Conservation (phyloP, 2,113 vertebrate genomes). For the Laticauda laticaudata region DNA sequence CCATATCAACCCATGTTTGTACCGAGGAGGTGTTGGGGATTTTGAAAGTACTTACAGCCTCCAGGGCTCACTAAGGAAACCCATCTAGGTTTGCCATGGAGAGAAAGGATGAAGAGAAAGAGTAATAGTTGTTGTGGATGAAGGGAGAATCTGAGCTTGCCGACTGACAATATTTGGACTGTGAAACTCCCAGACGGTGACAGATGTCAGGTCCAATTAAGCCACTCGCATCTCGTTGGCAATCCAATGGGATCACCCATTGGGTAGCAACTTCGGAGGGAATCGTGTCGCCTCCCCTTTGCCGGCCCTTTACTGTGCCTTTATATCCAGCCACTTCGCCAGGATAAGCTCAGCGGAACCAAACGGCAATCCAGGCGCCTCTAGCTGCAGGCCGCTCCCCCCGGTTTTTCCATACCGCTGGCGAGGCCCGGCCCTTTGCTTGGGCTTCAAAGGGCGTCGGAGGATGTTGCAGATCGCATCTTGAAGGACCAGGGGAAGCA, state of each 20-base stretch:
- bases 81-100: neutral
- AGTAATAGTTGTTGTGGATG: slow-evolving; percentile 11
- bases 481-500: neutral
- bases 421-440: slow-evolving; percentile 51
- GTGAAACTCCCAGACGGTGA: slow-evolving; percentile 81
- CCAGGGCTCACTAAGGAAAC: neutral
- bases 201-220: slow-evolving; percentile 84
- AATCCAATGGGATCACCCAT: slow-evolving; percentile 79
- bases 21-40: neutral
- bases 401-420: slow-evolving; percentile 36
- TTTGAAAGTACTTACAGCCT: neutral
- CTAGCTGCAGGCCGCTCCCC: slow-evolving; percentile 50
- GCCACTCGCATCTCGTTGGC: slow-evolving; percentile 75
- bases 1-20: neutral
- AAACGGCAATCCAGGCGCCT: slow-evolving; percentile 58
- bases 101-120: neutral
- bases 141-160: slow-evolving; percentile 71
- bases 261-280: slow-evolving; percentile 78
- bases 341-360: slow-evolving; percentile 69
- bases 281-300: slow-evolving; percentile 69
- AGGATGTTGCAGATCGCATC: neutral
- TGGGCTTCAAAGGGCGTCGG: neutral
- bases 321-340: slow-evolving; percentile 74
- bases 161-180: slow-evolving; percentile 77
- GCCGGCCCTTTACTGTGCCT: slow-evolving; percentile 57